These are phyloP conservation scores for Standfussiana lucernea DNA, from an alignment of 2,888 invertebrate genomes.

Conservation along the genomic window DNA sequence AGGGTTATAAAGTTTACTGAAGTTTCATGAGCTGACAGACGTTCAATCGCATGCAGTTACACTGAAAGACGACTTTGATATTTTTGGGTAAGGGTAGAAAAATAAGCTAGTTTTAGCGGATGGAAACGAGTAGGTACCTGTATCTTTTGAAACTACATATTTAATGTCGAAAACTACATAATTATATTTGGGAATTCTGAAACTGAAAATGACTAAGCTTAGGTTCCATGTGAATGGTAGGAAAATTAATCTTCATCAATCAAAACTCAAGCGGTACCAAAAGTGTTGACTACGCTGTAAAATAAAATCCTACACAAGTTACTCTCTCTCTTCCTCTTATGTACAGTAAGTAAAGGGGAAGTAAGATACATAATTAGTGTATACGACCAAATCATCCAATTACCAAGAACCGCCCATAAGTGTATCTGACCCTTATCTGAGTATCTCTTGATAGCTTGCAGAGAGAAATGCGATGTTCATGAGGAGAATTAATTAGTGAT, in stretches of 20 bases:
- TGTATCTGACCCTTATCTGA: slow-evolving; percentile 15
- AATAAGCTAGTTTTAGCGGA: neutral
- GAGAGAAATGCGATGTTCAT: slow-evolving; percentile 8
- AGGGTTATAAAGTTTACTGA: slow-evolving; percentile 29
- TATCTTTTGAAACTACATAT: neutral
- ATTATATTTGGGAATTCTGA: neutral
- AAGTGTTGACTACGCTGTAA: neutral
- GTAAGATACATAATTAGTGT: slow-evolving; percentile 17
- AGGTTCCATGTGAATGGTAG: neutral
- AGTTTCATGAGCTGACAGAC: slow-evolving; percentile 17
- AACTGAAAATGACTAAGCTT: neutral
- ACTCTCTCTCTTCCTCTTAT: neutral
- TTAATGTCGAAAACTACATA: neutral
- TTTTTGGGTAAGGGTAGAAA: neutral
- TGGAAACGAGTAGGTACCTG: neutral
- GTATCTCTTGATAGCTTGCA: slow-evolving; percentile 26
- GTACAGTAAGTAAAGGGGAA: neutral
- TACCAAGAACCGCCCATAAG: slow-evolving; percentile 11
- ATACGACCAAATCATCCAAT: slow-evolving; percentile 17
- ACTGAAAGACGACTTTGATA: neutral
- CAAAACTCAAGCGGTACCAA: neutral
- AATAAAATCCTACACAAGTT: neutral
- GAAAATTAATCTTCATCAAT: neutral
- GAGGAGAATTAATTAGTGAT: slow-evolving; percentile 2
- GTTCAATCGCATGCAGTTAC: slow-evolving; percentile 1